Percentiles rank a stretch among this genome's conserved stretches.
Evolutionary conservation across 2,113 vertebrate species (phyloP).

Genomic region (Eira barbara): DNA sequence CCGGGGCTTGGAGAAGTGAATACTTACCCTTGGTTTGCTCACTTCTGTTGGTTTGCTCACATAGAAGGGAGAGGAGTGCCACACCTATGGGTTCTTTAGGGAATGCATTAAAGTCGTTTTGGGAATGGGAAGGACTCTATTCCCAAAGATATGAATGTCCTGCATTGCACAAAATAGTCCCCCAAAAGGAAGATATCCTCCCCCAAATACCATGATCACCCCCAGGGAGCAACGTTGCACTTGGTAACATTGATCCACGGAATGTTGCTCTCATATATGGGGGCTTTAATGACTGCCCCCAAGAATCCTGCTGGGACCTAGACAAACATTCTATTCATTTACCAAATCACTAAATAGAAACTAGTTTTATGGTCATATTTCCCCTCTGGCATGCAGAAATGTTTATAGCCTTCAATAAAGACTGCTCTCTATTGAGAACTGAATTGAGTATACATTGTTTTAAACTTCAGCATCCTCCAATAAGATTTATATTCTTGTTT

Average conservation of each 20-base stretch:
- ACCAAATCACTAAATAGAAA: constrained; percentile 76
- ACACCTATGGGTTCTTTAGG: background rate
- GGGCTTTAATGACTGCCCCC: background rate
- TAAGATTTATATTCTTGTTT: constrained; percentile 86
- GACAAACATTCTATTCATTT: constrained; percentile 77
- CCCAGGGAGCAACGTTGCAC: background rate
- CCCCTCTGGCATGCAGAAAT: constrained; percentile 64
- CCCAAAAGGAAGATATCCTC: background rate
- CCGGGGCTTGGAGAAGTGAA: background rate
- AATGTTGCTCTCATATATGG: background rate
- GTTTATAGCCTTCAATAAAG: constrained; percentile 80
- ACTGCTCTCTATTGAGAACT: constrained; percentile 64
- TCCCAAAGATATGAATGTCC: background rate
- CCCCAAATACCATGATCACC: background rate
- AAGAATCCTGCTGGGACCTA: background rate
- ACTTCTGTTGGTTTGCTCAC: background rate
- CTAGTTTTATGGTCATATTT: constrained; percentile 75
- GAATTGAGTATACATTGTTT: constrained; percentile 66
- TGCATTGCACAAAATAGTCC: background rate
- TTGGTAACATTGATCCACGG: background rate
- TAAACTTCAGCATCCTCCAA: constrained; percentile 72
- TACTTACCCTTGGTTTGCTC: background rate
- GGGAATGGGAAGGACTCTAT: background rate
- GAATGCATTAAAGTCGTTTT: background rate
- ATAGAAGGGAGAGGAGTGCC: fast-evolving